These are phyloP conservation scores for Siphamia tubifer DNA, from an alignment of 2,113 vertebrate species.

Conservation along the genomic window DNA sequence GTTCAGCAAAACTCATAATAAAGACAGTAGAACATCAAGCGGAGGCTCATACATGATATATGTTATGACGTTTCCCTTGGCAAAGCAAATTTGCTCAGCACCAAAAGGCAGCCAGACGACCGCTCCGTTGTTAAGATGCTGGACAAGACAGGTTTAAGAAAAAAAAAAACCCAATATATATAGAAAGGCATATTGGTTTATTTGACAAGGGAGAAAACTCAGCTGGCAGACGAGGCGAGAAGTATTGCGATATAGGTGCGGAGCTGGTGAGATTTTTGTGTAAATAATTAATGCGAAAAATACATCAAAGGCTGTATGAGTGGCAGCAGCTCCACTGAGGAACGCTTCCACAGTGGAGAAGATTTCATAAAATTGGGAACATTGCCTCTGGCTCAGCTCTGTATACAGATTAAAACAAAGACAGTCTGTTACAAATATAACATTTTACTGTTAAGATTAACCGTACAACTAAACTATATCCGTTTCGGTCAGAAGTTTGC, in stretches of 20 bases:
- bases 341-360: constrained; percentile 9
- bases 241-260: constrained; percentile 34
- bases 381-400: constrained; percentile 4
- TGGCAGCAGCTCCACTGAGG: constrained; percentile 25
- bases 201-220: constrained; percentile 3
- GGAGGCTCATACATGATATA: too few species aligned
- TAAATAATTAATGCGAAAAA: constrained; percentile 63
- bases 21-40: too few species aligned
- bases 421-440: background rate
- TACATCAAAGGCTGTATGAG: constrained; percentile 50
- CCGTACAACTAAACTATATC: background rate
- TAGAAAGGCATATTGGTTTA: background rate
- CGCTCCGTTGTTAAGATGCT: too few species aligned
- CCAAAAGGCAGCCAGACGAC: too few species aligned
- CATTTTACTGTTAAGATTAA: background rate
- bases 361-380: constrained; percentile 23
- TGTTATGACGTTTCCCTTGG: too few species aligned
- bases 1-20: too few species aligned
- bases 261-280: constrained; percentile 19
- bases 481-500: background rate
- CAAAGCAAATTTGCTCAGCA: too few species aligned
- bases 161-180: too few species aligned
- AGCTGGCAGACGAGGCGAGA: background rate
- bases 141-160: too few species aligned
- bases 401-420: background rate